These are phyloP conservation scores for Engraulis encrasicolus DNA, from an alignment of 2,113 vertebrate genomes.

Conservation along the genomic window DNA sequence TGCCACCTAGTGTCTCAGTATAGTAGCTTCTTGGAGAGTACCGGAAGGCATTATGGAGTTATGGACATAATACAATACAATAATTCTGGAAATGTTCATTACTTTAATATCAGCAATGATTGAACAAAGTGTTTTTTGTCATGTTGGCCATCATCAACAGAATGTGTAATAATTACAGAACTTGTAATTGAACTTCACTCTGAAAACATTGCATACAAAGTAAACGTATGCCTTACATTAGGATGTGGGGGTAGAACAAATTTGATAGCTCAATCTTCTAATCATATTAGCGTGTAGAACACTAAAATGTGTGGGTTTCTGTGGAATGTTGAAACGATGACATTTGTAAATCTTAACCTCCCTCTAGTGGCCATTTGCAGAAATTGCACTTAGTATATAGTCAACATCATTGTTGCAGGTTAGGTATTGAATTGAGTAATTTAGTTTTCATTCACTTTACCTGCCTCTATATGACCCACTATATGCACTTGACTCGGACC, in stretches of 20 bases:
- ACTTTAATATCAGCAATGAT: neutral
- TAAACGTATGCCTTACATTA: neutral
- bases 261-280: neutral
- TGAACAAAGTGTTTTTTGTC: neutral
- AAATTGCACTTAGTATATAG: neutral
- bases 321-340: neutral
- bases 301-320: neutral
- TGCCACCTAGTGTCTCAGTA: constrained; percentile 32
- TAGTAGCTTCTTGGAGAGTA: neutral
- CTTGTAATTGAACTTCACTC: neutral
- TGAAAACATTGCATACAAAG: neutral
- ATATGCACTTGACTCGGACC: too few species aligned
- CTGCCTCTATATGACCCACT: too few species aligned
- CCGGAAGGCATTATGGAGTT: neutral
- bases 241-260: neutral
- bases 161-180: neutral
- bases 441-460: neutral
- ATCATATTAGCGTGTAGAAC: neutral
- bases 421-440: neutral
- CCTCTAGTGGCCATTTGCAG: neutral
- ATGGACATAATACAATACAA: neutral
- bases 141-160: neutral
- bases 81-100: neutral
- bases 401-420: neutral
- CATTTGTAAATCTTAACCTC: neutral